Conservation (phyloP, 2,113 vertebrate genomes). For the Microtus richardsoni region DNA sequence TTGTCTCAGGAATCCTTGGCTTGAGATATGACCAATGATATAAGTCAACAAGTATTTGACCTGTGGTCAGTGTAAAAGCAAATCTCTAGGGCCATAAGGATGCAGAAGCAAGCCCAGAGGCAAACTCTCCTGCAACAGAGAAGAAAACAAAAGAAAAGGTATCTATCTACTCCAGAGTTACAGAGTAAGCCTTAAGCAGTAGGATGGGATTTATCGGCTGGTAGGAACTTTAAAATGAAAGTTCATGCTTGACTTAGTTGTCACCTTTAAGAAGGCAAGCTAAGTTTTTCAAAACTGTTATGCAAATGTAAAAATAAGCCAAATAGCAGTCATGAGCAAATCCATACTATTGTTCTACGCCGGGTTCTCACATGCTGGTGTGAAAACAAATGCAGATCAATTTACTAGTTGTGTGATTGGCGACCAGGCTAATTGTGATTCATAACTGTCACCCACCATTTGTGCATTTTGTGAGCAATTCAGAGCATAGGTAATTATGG, state of each 20-base stretch:
- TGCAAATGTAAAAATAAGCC: constrained; percentile 33
- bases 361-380: background rate
- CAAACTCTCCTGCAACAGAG: background rate
- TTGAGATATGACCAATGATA: background rate
- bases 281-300: constrained; percentile 12
- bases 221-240: constrained; percentile 43
- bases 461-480: constrained; percentile 80
- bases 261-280: constrained; percentile 53
- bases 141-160: background rate
- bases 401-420: constrained; percentile 57
- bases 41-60: constrained; percentile 48
- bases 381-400: constrained; percentile 64
- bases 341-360: constrained; percentile 29
- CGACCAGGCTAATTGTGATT: constrained; percentile 81
- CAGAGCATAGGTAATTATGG: constrained; percentile 82
- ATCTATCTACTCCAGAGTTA: background rate
- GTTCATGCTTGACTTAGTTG: constrained; percentile 45
- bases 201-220: background rate
- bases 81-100: background rate
- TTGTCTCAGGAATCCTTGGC: constrained; percentile 19
- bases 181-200: background rate
- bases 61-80: constrained; percentile 28
- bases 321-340: background rate
- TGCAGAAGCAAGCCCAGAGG: background rate
- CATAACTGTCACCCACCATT: constrained; percentile 76